Evolutionary conservation across 2,797 vertebrate genomes (phyloP).

Genomic region (Tragopan temminckii): DNA sequence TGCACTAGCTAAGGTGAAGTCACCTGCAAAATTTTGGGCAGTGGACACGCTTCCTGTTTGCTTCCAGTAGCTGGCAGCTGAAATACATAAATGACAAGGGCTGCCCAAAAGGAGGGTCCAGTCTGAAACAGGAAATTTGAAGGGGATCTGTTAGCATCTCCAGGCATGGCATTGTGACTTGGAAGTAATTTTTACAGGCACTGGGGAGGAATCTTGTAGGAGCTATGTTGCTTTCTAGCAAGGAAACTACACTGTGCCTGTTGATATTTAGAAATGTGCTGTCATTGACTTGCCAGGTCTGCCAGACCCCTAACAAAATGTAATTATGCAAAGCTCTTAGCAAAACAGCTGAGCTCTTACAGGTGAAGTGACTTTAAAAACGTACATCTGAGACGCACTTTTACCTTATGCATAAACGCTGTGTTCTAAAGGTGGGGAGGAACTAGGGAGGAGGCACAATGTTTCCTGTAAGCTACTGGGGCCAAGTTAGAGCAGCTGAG

Average conservation of each 20-base stretch:
- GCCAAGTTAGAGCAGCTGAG: fast-evolving
- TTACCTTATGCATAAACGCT: background rate
- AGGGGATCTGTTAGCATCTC: background rate
- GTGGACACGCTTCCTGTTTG: background rate
- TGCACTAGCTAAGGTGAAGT: background rate
- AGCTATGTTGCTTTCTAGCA: background rate
- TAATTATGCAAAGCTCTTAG: background rate
- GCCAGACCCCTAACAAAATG: fast-evolving
- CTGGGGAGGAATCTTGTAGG: background rate
- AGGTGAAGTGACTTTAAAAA: background rate
- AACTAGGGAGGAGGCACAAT: fast-evolving
- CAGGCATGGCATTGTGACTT: background rate
- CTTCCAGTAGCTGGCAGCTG: background rate
- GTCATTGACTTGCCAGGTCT: background rate
- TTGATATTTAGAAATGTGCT: background rate
- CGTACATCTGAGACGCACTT: background rate
- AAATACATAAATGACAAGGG: background rate
- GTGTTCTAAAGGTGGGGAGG: no score
- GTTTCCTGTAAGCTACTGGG: background rate
- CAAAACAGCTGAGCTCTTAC: background rate
- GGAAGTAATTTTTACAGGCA: background rate
- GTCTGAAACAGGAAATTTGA: background rate
- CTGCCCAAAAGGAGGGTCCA: slow-evolving; percentile 35
- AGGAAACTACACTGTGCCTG: fast-evolving
- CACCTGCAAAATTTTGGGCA: slow-evolving; percentile 35